Base-by-base conservation (phyloP, 2,888 invertebrate species). In the Charanyca ferruginea region DNA sequence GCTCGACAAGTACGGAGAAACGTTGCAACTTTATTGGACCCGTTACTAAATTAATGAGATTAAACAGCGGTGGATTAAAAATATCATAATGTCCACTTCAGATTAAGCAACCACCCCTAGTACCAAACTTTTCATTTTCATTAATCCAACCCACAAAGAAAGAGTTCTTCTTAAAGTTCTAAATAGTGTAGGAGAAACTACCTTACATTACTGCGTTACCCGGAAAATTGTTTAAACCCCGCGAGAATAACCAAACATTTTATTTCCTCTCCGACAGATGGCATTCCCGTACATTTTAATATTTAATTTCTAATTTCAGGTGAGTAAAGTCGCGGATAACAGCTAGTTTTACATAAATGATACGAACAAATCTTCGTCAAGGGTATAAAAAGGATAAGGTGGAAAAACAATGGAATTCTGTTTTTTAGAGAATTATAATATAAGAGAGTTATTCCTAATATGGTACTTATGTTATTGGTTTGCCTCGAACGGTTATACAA, bases 271-370 rank as follows among this genome's bases (percentile, higher is more conserved):
- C 69, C 77, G 52, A 80, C 80, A 77, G 77, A 71, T 82, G 74
- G 82, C 82, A 68, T 81, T 57, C 58, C 69, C 47, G 66, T 18
- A 55, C 69, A 35, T 70, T 66, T 80, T 67, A 80, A 80, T 80
- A 80, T 80, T 80, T 80, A 80, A 82, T 80, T 80, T 80, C 80
- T 82, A 77, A 80, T 80, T 80, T 72, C 74, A 62, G 51, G 22
- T 54, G 58, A 82, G 70, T 77, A 70, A 77, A 80, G 80, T 73
- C 80, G 64, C 59, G 82, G 70, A 73, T 82, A 80, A 77, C 67
- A 55, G 74, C 66, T 82, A 71, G 83, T 77, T 74, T 65, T 82
- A 74, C 74, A 80, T 80, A 82, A 82, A 55, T 80, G 66, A 82
- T 74, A 82, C 13, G 60, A 69, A 82, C 77, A 82, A 82, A 80